phyloP scores from a whole-genome alignment of 2,888 invertebrate genomes.

The Ochropleura plecta region DNA sequence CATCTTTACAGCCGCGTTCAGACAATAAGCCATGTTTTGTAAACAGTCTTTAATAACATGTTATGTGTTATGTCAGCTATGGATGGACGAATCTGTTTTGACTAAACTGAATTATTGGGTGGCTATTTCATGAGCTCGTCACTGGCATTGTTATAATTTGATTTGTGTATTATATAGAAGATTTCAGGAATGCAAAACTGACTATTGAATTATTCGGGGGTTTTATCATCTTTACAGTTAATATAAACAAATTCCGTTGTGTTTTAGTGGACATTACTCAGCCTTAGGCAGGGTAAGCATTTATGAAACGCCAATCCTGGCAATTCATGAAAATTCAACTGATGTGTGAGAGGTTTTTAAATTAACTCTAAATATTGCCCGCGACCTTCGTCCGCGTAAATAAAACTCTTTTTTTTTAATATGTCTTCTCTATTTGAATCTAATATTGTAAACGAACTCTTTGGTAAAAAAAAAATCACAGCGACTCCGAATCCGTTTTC shows the following conservation, averaged over 20 bases:
- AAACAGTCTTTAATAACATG: conserved; percentile 68
- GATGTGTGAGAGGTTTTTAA: background rate
- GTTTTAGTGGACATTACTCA: background rate
- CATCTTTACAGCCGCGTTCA: conserved; percentile 68
- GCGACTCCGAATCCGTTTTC: no score
- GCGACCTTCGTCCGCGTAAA: no score
- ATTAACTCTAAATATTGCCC: background rate
- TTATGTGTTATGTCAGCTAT: conserved; percentile 65
- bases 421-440: no score
- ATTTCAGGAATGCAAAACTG: conserved; percentile 46
- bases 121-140: conserved; percentile 52
- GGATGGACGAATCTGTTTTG: conserved; percentile 67
- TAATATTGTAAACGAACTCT: no score
- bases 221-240: conserved; percentile 24
- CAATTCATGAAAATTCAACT: conserved; percentile 1
- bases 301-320: background rate
- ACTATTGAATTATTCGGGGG: conserved; percentile 37
- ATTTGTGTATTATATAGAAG: conserved; percentile 39
- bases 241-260: conserved; percentile 22
- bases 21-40: conserved; percentile 72
- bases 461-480: no score
- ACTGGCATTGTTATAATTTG: conserved; percentile 52
- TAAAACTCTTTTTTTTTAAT: no score
- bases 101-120: conserved; percentile 62
- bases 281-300: background rate